Percentiles rank a stretch among this genome's conserved stretches.
These are phyloP conservation scores for Syngnathus acus DNA, from an alignment of 2,797 vertebrate genomes.

Conservation along the genomic window DNA sequence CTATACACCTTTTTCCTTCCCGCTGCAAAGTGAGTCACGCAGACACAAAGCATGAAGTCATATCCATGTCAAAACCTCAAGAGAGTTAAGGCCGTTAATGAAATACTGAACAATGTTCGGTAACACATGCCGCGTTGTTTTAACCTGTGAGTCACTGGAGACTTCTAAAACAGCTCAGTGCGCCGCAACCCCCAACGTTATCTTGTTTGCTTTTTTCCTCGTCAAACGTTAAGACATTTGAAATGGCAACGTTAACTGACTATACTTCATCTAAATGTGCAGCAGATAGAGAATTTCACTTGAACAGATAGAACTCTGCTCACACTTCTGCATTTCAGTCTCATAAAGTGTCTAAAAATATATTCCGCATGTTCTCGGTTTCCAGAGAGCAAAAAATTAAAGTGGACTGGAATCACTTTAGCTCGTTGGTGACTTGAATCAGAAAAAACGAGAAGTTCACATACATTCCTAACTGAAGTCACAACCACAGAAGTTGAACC, in stretches of 20 bases:
- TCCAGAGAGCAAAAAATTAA: slow-evolving; percentile 67
- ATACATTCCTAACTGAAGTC: slow-evolving; percentile 6
- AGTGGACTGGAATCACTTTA: slow-evolving; percentile 38
- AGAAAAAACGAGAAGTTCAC: slow-evolving; percentile 4
- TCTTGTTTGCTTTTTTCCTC: neutral
- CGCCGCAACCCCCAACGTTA: slow-evolving; percentile 8
- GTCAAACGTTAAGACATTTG: neutral
- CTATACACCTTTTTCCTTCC: slow-evolving; percentile 61
- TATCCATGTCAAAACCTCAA: slow-evolving; percentile 50
- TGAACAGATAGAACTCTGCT: slow-evolving; percentile 3
- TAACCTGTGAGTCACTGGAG: slow-evolving; percentile 50
- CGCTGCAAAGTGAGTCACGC: slow-evolving; percentile 56
- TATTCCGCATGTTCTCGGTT: slow-evolving; percentile 63
- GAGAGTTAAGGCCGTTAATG: slow-evolving; percentile 49
- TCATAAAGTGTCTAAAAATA: slow-evolving; percentile 60
- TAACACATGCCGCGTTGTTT: slow-evolving; percentile 39
- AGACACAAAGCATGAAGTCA: slow-evolving; percentile 65
- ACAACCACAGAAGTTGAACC: slow-evolving; percentile 29
- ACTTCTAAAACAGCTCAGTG: slow-evolving; percentile 25
- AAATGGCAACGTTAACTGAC: neutral
- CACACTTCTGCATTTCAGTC: slow-evolving; percentile 54
- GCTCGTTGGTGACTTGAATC: slow-evolving; percentile 22
- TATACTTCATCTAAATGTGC: neutral
- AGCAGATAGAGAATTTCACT: neutral
- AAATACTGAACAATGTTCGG: slow-evolving; percentile 63